Conservation (phyloP, 2,888 invertebrate species). For the Aromia moschata region DNA sequence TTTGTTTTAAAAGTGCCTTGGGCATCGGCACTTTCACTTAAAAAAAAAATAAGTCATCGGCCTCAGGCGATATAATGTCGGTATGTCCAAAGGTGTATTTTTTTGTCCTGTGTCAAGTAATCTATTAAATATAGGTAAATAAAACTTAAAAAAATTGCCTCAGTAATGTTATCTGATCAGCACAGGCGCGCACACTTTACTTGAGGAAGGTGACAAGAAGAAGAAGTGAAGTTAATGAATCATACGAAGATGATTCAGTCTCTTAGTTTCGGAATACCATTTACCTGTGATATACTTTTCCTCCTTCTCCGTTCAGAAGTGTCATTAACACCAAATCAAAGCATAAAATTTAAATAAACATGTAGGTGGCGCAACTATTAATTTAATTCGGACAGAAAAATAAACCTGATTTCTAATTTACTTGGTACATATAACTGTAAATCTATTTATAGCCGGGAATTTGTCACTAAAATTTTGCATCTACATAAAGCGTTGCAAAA, state of each 20-base stretch:
- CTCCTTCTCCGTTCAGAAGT: slow-evolving; percentile 6
- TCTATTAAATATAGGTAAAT: slow-evolving; percentile 3
- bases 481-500: not conserved
- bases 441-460: not conserved
- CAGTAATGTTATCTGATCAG: slow-evolving; percentile 26
- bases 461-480: not conserved
- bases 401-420: slow-evolving; percentile 1
- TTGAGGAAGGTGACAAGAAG: slow-evolving; percentile 31
- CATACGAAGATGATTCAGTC: slow-evolving; percentile 46
- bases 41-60: slow-evolving; percentile 15
- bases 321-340: slow-evolving; percentile 17
- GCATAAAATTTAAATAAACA: slow-evolving; percentile 8
- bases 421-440: not conserved
- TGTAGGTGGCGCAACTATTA: not conserved
- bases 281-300: slow-evolving; percentile 25
- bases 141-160: slow-evolving; percentile 20
- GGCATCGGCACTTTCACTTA: slow-evolving; percentile 13
- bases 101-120: not conserved
- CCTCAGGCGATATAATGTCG: not conserved
- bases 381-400: not conserved
- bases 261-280: slow-evolving; percentile 42
- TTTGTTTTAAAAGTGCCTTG: slow-evolving; percentile 3
- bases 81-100: too few species aligned
- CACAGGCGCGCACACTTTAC: slow-evolving; percentile 34
- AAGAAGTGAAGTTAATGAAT: slow-evolving; percentile 42